Conservation (phyloP, 1,140 invertebrate genomes). For the Bombyx mandarina region DNA sequence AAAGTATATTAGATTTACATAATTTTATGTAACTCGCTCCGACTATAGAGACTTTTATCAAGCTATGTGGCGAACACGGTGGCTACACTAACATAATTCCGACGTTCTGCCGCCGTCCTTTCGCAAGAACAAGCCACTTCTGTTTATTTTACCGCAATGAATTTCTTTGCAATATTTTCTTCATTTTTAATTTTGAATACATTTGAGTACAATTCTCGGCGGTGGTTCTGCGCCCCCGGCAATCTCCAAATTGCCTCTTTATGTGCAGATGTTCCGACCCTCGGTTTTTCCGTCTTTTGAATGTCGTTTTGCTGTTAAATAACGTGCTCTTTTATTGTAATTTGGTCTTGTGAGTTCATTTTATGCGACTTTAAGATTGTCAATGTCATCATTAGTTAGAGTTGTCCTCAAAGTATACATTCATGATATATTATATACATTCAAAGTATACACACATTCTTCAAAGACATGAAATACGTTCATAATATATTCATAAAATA, state of each 20-base stretch:
- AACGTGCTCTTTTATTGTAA: slow-evolving; percentile 64
- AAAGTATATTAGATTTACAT: too few relatives aligned
- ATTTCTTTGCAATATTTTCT: slow-evolving; percentile 63
- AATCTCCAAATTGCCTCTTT: slow-evolving; percentile 71
- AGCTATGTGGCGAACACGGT: too few relatives aligned
- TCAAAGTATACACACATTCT: too few relatives aligned
- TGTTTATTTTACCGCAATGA: slow-evolving; percentile 68
- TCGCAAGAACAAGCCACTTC: slow-evolving; percentile 50
- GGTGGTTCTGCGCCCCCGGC: slow-evolving; percentile 62
- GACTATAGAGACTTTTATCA: too few relatives aligned
- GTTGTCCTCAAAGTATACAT: too few relatives aligned
- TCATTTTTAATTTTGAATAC: slow-evolving; percentile 67
- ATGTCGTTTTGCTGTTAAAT: slow-evolving; percentile 69
- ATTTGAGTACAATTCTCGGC: slow-evolving; percentile 65
- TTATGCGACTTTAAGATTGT: slow-evolving; percentile 13
- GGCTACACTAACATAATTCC: too few relatives aligned
- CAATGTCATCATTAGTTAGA: too few relatives aligned
- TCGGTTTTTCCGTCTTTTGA: slow-evolving; percentile 69
- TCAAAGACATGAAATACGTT: too few relatives aligned
- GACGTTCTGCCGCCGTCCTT: slow-evolving; percentile 3
- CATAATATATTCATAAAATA: too few relatives aligned
- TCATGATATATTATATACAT: too few relatives aligned
- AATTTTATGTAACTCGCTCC: too few relatives aligned
- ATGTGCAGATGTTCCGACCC: slow-evolving; percentile 69
- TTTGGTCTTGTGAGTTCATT: slow-evolving; percentile 43